phyloP scores from a whole-genome alignment of 2,797 vertebrate species.

The Staurois parvus region DNA sequence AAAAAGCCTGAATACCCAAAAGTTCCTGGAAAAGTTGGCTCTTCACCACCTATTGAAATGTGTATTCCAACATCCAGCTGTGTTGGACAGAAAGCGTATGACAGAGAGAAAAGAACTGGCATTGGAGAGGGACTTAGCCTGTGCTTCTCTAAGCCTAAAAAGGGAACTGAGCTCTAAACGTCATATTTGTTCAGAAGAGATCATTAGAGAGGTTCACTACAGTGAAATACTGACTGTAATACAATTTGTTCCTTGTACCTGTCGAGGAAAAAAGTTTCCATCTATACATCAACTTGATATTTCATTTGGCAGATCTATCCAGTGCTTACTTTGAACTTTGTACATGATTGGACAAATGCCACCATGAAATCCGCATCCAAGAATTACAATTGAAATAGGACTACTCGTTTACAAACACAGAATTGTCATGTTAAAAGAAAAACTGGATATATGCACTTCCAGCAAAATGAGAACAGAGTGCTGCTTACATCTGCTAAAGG shows the following conservation, averaged over 20 bases:
- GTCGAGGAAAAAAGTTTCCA: neutral
- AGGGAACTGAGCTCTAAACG: neutral
- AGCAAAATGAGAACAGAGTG: slow-evolving; percentile 37
- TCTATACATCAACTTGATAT: slow-evolving; percentile 18
- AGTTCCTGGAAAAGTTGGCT: neutral
- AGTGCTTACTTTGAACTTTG: slow-evolving; percentile 49
- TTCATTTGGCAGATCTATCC: slow-evolving; percentile 37
- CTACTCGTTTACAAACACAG: slow-evolving; percentile 51
- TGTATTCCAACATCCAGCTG: neutral
- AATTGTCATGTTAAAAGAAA: slow-evolving; percentile 55
- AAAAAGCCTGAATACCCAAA: too few species aligned
- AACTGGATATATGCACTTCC: slow-evolving; percentile 45
- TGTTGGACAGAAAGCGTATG: neutral
- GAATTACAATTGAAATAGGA: slow-evolving; percentile 56
- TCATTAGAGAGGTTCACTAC: neutral
- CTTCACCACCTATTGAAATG: neutral
- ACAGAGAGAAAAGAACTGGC: neutral
- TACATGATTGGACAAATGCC: slow-evolving; percentile 57
- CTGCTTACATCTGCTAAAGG: slow-evolving; percentile 44
- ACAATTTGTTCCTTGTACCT: slow-evolving; percentile 5
- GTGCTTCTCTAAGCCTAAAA: neutral
- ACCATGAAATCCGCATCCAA: slow-evolving; percentile 36
- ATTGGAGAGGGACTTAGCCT: neutral
- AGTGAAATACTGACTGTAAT: neutral
- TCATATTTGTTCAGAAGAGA: neutral